A percentile compares a stretch with the other conserved stretches of the same genome.
These are phyloP conservation scores for Chelonus formosanus DNA, from an alignment of 2,888 invertebrate species.

Conservation along the genomic window DNA sequence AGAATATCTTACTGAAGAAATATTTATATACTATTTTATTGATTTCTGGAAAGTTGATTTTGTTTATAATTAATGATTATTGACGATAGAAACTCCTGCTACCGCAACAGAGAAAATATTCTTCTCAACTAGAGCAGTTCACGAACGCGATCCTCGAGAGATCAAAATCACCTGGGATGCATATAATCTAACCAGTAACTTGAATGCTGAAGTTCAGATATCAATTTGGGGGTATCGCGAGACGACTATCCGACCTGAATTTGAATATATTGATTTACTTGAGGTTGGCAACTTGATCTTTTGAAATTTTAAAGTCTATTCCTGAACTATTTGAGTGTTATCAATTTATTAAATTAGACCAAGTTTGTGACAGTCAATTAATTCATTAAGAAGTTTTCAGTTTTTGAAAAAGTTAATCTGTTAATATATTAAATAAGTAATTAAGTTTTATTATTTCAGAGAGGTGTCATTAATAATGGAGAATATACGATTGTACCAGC, in stretches of 20 bases:
- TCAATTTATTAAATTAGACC: too few species aligned
- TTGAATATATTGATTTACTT: conserved; percentile 82
- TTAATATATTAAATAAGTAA: background rate
- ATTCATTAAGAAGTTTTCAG: too few species aligned
- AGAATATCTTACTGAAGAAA: background rate
- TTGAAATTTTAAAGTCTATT: background rate
- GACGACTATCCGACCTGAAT: conserved; percentile 80
- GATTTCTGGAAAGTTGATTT: conserved; percentile 14
- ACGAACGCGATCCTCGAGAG: conserved; percentile 77
- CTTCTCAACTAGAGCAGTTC: conserved; percentile 78
- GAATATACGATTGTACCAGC: conserved; percentile 78
- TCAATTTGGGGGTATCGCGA: conserved; percentile 92
- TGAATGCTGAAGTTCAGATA: conserved; percentile 79
- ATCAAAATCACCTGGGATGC: conserved; percentile 85
- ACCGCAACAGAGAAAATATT: conserved; percentile 86
- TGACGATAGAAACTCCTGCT: conserved; percentile 81
- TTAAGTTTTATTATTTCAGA: conserved; percentile 49
- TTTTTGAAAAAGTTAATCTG: too few species aligned
- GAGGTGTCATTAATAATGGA: conserved; percentile 72
- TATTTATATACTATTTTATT: conserved; percentile 10
- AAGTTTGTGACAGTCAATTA: too few species aligned
- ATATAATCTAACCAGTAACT: conserved; percentile 84
- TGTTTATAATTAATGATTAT: conserved; percentile 26
- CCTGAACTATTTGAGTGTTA: too few species aligned
- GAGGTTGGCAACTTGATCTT: conserved; percentile 66